Evolutionary conservation across 2,113 vertebrate species (phyloP).

Genomic region (Leptosomus discolor): DNA sequence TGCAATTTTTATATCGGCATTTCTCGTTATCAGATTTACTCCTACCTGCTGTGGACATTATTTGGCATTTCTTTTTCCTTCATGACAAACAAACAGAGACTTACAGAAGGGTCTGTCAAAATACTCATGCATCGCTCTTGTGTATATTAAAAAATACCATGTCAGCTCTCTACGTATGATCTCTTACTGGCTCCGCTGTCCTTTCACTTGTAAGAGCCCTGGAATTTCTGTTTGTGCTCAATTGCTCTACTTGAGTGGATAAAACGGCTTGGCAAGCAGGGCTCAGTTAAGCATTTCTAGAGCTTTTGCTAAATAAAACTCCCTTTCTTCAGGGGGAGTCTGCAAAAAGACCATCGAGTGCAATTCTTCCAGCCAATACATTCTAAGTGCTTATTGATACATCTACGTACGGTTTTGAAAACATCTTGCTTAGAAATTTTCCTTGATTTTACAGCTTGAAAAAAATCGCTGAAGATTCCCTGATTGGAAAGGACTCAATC

Average conservation of each 20-base stretch:
- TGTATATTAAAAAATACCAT: not conserved
- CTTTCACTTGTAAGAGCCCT: not conserved
- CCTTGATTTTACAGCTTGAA: not conserved
- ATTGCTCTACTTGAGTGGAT: not conserved
- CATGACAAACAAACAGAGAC: not conserved
- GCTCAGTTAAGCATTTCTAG: not conserved
- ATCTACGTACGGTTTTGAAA: not conserved
- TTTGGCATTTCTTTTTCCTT: conserved; percentile 18
- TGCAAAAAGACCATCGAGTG: not conserved
- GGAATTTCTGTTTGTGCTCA: conserved; percentile 6
- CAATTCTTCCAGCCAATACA: not conserved
- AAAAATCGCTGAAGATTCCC: not conserved
- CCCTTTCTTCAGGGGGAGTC: not conserved
- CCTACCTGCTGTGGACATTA: conserved; percentile 6
- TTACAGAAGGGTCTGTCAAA: not conserved
- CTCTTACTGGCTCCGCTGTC: not conserved
- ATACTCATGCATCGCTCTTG: not conserved
- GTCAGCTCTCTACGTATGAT: not conserved
- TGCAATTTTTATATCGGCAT: conserved; percentile 52
- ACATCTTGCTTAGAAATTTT: not conserved
- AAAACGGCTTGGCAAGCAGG: not conserved
- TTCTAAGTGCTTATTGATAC: not conserved
- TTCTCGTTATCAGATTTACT: conserved; percentile 12
- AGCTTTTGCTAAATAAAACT: not conserved
- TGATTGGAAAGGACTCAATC: not conserved